These are phyloP conservation scores for Cotesia congregata DNA, from an alignment of 2,888 invertebrate genomes.

Conservation along the genomic window DNA sequence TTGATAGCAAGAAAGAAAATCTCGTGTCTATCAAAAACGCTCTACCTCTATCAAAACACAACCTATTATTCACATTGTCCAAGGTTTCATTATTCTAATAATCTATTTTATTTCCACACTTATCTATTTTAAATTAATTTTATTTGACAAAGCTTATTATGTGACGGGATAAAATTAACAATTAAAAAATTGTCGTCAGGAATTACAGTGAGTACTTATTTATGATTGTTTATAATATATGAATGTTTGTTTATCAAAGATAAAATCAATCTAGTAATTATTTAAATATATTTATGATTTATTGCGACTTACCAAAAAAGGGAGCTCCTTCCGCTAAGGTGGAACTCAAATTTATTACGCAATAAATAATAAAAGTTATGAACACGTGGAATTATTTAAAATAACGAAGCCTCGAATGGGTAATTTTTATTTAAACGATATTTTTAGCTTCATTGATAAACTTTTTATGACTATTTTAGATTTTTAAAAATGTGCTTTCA, in stretches of 20 bases:
- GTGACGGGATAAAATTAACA: too few relatives aligned
- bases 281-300: not conserved
- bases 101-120: too few relatives aligned
- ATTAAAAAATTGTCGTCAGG: too few relatives aligned
- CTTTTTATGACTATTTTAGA: slow-evolving; percentile 6
- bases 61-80: not conserved
- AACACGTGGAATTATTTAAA: slow-evolving; percentile 57
- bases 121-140: too few relatives aligned
- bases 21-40: slow-evolving; percentile 11
- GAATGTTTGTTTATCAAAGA: not conserved
- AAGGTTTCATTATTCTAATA: too few relatives aligned
- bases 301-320: slow-evolving; percentile 62
- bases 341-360: slow-evolving; percentile 60
- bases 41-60: not conserved
- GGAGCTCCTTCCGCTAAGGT: slow-evolving; percentile 63
- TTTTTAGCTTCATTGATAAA: slow-evolving; percentile 6
- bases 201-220: too few relatives aligned
- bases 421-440: slow-evolving; percentile 31
- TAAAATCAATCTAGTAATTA: not conserved
- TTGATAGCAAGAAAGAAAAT: not conserved
- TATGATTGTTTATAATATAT: not conserved
- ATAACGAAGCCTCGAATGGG: slow-evolving; percentile 32
- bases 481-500: not conserved
- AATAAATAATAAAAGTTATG: slow-evolving; percentile 53
- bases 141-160: too few relatives aligned